Base-by-base conservation (phyloP, 2,113 vertebrate species). In the Donacobius atricapilla region DNA sequence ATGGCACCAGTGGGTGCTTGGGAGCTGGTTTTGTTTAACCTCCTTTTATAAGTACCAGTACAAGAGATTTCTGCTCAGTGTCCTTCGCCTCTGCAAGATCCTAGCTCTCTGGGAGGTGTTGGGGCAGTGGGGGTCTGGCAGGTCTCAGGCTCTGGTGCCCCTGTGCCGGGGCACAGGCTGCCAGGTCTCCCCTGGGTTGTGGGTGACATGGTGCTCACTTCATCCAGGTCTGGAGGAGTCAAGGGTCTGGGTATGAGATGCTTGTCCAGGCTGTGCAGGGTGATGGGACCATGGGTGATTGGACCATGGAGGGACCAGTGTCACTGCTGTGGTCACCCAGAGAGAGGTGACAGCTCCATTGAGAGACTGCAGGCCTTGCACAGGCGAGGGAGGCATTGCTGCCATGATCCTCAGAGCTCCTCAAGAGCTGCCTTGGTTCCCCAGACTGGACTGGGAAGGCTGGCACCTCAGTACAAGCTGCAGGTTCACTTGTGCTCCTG, bases 231-330 rank as follows among this genome's bases (percentile, higher is more conserved):
- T 5, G 17, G 25, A 72, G 48, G 21, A 75, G 37, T 42, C 30
- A 72, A 37, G 5, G 23, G 9, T 37, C 65, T 81, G 53, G 20
- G 28, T 45, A 14, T 31, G 40, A 78, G 48, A 48, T 69, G 22
- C 53, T 72, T 11, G 6, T 53, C 58, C 58, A 14, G 1, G 39
- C 53, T 66, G 27, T 0, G 0, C 3, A 7, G 18, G 42, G 21
- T 47, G n/a, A 47, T 15, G 60, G 61, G 33, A 35, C 35, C 39
- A 12, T 3, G 23, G 16, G 11, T 48, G 30, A 17, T 24, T 3
- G 53, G 53, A 48, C 76, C 18, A 10, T 0, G 9, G 44, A 33
- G 48, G 13, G 13, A 37, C 22, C 11, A 4, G 15, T 42, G 45
- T n/a, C 56, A 45, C 35, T 42, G 30, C 40, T 83, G 33, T 50